Evolutionary conservation across 2,888 invertebrate genomes (phyloP).

Genomic region (Endotricha flammealis): DNA sequence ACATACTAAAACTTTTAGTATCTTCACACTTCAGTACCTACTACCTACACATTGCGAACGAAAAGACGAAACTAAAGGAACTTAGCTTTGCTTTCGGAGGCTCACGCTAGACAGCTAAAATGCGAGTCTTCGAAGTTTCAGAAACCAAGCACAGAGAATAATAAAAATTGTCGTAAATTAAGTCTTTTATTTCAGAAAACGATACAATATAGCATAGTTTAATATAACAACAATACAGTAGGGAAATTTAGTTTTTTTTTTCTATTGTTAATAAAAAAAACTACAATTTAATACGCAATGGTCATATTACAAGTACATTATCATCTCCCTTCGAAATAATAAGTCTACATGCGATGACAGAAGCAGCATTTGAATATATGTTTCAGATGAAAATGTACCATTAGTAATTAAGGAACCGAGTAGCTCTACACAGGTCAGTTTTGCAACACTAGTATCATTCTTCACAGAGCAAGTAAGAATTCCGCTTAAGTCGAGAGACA

Average conservation of each 20-base stretch:
- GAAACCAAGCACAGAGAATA: background rate
- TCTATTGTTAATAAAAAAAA: slow-evolving; percentile 44
- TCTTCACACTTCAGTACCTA: too few relatives aligned
- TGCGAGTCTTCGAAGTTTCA: too few relatives aligned
- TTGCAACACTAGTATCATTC: too few relatives aligned
- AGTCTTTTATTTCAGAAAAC: slow-evolving; percentile 75
- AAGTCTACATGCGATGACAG: slow-evolving; percentile 28
- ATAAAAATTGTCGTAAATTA: slow-evolving; percentile 51
- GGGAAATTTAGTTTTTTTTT: slow-evolving; percentile 38
- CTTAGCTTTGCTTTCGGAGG: too few relatives aligned
- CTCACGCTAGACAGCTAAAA: too few relatives aligned
- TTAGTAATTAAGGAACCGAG: background rate
- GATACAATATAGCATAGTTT: slow-evolving; percentile 74
- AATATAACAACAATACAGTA: slow-evolving; percentile 70
- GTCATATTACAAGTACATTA: slow-evolving; percentile 34
- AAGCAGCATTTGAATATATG: slow-evolving; percentile 17
- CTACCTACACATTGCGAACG: too few relatives aligned
- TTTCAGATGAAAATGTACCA: slow-evolving; percentile 1
- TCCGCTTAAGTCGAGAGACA: too few relatives aligned
- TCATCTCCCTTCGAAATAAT: slow-evolving; percentile 28
- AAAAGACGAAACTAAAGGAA: too few relatives aligned
- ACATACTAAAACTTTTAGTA: too few relatives aligned
- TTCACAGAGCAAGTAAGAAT: too few relatives aligned
- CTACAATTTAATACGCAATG: slow-evolving; percentile 34
- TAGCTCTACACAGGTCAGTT: slow-evolving; percentile 1